phyloP scores from a whole-genome alignment of 1,140 invertebrate genomes.

The Drosophila lini region DNA sequence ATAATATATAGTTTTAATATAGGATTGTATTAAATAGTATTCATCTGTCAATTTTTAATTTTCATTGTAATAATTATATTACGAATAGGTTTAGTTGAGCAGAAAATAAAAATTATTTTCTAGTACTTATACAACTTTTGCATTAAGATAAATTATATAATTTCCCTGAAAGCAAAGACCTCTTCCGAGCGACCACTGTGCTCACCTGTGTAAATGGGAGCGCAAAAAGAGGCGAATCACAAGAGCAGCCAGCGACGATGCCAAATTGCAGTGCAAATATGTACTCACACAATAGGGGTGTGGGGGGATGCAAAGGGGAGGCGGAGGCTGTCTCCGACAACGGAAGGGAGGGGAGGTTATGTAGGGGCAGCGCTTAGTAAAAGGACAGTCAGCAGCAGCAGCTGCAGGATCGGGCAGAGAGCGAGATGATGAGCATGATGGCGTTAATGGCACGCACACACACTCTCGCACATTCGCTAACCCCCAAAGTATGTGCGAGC shows the following conservation, averaged over 20 bases:
- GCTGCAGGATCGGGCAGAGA: constrained; percentile 20
- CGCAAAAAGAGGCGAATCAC: constrained; percentile 82
- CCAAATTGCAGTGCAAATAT: constrained; percentile 84
- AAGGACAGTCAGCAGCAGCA: constrained; percentile 74
- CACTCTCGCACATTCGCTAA: constrained; percentile 6
- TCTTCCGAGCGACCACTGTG: constrained; percentile 41
- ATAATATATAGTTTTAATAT: too few species aligned
- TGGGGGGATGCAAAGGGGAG: background rate
- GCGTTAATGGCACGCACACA: constrained; percentile 58
- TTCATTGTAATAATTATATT: too few species aligned
- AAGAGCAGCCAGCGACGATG: constrained; percentile 70
- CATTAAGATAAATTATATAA: too few species aligned
- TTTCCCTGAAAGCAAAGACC: background rate
- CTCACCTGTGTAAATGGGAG: constrained; percentile 78
- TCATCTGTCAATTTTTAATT: too few species aligned
- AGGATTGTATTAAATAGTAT: too few species aligned
- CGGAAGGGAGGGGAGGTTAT: constrained; percentile 27
- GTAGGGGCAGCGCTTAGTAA: constrained; percentile 73
- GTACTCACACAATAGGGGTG: constrained; percentile 49
- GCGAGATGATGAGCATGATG: constrained; percentile 60
- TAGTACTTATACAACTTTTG: too few species aligned
- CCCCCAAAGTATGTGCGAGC: constrained; percentile 43
- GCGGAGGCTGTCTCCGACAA: background rate
- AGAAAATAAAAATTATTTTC: too few species aligned
- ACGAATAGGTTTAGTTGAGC: too few species aligned